Base-by-base conservation (phyloP, 2,888 invertebrate genomes). In the Brachyptera putata region DNA sequence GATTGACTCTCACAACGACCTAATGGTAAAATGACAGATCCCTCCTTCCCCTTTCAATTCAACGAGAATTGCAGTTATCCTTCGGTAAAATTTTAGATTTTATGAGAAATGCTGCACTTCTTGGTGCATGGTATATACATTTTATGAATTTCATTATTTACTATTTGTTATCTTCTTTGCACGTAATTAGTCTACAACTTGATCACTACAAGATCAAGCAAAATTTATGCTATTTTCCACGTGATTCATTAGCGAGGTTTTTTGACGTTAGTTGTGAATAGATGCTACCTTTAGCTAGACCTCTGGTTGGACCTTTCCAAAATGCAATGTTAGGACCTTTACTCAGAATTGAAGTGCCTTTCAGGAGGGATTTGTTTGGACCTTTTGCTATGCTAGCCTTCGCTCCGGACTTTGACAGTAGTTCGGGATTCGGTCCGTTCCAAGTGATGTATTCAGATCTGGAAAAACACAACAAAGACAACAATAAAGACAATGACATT, bases 241-340 rank as follows among this genome's bases (percentile, higher is more conserved):
- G 58, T 16, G 63, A 61, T 58, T 63, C 63, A 46, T 53, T 53
- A 24, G 49, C 49, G 16, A 43, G 14, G 18, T 58, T 55, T 26
- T 30, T 55, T 34, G 57, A 64, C 30, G 56, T 83, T 53, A 85
- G 74, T 70, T 87, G 86, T 46, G 84, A 83, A 72, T 89, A 90
- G 62, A 90, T 83, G 67, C 89, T 89, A 25, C 91, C 91, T 70
- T 89, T 88, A 41, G 89, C 87, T 57, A 90, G 73, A 14, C 85
- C 85, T 49, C 77, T 73, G 37, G 84, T 76, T n/a, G 90, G 84
- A 0, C 91, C 91, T 70, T 87, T 89, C 30, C 86, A 81, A 1
- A 86, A 72, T 16, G 83, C 82, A 0, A 80, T 71, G 71, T 85
- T 84, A 0, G 88, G 79, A 1, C 91, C 91, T 61, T 80, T 79